Base-by-base conservation (phyloP, 2,113 vertebrate genomes). In the Caranx ignobilis region DNA sequence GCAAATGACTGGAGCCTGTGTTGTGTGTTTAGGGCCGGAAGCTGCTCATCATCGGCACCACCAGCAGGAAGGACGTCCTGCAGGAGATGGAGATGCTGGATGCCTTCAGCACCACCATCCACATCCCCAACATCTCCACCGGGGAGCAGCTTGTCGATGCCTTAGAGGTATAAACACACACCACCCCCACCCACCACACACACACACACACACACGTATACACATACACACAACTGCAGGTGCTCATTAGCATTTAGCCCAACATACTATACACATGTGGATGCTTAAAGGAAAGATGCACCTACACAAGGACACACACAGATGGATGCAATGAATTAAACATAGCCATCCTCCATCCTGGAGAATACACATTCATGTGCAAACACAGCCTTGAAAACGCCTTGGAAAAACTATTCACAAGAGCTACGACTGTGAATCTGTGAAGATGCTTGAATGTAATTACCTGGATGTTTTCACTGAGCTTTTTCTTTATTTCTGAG, bases 1-100 rank as follows among this genome's bases (percentile, higher is more conserved):
- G 9, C 10, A 16, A 71, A 18, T 48, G 15, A 50, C 15, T 19
- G 59, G 7, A 43, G 7, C 13, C n/a, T 50, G 26, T n/a, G 15
- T 18, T 18, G 9, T n/a, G 15, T 52, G 50, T 21, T 0, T 92
- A 98, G 98, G 96, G 97, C 11, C 96, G 98, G 13, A 99, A 99
- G 91, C 96, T 99, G 9, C 95, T 99, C 7, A 99, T 99, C 91
- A 98, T 99, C 2, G 98, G 98, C 16, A 99, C 98, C 87, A 99
- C 97, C 18, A 99, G 98, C 92, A 96, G 97, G 87, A 99, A 99
- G 90, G 97, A 99, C 0, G 98, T 99, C 21, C 95, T 99, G 73
- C 97, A 98, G 92, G 98, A 99, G 89, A 99, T 99, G 98, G 98
- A 99, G 83, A 99, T 99, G 98, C 84, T 99, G n/a, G 95, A 99